Conservation (phyloP, 2,888 invertebrate genomes). For the Sturmia bella region DNA sequence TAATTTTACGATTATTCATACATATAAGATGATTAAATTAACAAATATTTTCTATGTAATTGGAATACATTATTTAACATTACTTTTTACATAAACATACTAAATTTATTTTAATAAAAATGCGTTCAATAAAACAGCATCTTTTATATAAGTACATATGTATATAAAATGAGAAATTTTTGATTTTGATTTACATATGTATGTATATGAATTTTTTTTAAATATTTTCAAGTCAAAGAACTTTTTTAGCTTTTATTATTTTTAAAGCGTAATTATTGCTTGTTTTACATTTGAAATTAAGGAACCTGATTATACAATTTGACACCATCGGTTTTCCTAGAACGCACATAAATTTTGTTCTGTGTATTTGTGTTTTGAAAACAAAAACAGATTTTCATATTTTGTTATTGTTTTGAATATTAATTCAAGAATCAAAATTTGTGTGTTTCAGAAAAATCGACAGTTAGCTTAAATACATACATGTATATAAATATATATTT, state of each 20-base stretch:
- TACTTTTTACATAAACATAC: conserved; percentile 8
- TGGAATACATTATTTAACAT: conserved; percentile 17
- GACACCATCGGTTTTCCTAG: too few relatives aligned
- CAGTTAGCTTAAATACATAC: too few relatives aligned
- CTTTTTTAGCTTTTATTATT: conserved; percentile 38
- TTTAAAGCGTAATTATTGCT: conserved; percentile 74
- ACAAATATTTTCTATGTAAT: not conserved
- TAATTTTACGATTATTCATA: too few relatives aligned
- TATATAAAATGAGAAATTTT: conserved; percentile 40
- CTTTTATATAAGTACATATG: too few relatives aligned
- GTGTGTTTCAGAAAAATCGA: too few relatives aligned
- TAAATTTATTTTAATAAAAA: conserved; percentile 36
- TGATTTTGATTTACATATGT: not conserved
- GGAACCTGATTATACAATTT: conserved; percentile 73
- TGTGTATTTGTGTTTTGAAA: conserved; percentile 22
- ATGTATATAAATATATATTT: too few relatives aligned
- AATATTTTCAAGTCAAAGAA: conserved; percentile 29
- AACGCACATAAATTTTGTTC: conserved; percentile 16
- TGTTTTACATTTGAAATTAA: conserved; percentile 74
- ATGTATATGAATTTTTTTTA: not conserved
- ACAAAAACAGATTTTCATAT: conserved; percentile 29
- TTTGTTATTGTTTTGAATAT: too few relatives aligned
- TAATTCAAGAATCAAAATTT: too few relatives aligned
- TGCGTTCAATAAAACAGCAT: conserved; percentile 70
- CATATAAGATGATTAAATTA: too few relatives aligned